A percentile compares a stretch with the other conserved stretches of the same genome.
These are phyloP conservation scores for Microcebus griseorufus DNA, from an alignment of 2,113 vertebrate species.

Conservation along the genomic window DNA sequence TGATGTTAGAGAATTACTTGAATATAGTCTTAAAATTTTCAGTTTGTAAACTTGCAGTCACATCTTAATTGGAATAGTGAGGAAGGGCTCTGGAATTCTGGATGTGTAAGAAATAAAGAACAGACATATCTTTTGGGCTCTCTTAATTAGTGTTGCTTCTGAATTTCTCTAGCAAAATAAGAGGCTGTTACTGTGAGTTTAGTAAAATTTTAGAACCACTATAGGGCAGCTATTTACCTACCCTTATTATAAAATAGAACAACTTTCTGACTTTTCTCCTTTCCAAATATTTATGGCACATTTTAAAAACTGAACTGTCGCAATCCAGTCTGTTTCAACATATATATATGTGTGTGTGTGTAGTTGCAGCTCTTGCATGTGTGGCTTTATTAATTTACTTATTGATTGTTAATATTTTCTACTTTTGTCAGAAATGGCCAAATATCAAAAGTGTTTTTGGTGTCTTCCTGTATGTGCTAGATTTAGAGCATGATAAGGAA, in stretches of 20 bases:
- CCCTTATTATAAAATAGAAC: conserved; percentile 6
- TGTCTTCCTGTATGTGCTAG: conserved; percentile 52
- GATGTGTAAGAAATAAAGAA: neutral
- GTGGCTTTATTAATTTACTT: conserved; percentile 41
- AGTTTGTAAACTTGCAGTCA: neutral
- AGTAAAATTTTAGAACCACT: conserved; percentile 43
- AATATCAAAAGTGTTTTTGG: conserved; percentile 53
- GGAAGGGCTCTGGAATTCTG: conserved; percentile 1
- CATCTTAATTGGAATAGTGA: neutral
- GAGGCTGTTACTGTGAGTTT: neutral
- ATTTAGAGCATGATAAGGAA: conserved; percentile 57
- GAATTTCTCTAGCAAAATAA: conserved; percentile 33
- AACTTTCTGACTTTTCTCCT: conserved; percentile 17
- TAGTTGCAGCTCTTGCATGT: neutral
- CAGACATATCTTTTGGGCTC: neutral
- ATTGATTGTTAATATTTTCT: conserved; percentile 36
- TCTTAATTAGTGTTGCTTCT: neutral
- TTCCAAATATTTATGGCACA: neutral
- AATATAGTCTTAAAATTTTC: conserved; percentile 32
- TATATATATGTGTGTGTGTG: neutral
- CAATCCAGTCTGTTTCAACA: conserved; percentile 1
- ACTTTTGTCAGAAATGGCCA: conserved; percentile 48
- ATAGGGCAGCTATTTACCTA: neutral
- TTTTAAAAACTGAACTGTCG: neutral
- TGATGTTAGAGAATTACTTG: neutral